A percentile compares a stretch with the other conserved stretches of the same genome.
phyloP scores from a whole-genome alignment of 2,113 vertebrate genomes.

The Notechis scutatus region DNA sequence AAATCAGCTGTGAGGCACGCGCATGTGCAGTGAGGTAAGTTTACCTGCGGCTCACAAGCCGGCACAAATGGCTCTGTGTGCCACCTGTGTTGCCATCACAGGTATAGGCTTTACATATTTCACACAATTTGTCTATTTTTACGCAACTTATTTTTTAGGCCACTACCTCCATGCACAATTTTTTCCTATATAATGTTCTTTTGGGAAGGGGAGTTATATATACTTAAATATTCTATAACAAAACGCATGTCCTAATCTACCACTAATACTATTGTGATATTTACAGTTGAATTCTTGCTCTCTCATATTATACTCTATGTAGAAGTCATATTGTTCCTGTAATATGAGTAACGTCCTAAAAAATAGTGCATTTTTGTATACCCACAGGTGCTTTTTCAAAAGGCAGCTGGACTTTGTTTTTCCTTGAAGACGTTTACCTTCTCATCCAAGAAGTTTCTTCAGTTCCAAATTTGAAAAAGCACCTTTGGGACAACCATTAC shows the following conservation, averaged over 20 bases:
- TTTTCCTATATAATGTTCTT: background rate
- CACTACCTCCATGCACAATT: background rate
- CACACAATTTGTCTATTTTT: background rate
- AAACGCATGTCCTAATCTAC: background rate
- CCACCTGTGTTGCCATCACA: no score
- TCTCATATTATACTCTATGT: background rate
- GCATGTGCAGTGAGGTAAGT: no score
- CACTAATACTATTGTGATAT: background rate
- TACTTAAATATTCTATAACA: background rate
- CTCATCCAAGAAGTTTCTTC: no score
- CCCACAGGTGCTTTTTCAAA: no score
- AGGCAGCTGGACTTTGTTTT: no score
- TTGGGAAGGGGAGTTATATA: background rate
- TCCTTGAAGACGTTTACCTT: no score
- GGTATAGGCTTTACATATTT: background rate
- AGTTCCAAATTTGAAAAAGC: no score
- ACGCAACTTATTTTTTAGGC: background rate
- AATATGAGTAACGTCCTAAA: background rate
- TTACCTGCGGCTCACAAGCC: no score
- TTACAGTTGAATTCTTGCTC: background rate
- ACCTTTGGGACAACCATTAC: no score
- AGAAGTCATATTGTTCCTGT: background rate
- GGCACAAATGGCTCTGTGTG: no score
- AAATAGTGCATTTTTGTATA: no score
- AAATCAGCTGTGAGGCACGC: no score